Evolutionary conservation across 1,140 invertebrate genomes (phyloP).

Genomic region (Rhynchophorus ferrugineus): DNA sequence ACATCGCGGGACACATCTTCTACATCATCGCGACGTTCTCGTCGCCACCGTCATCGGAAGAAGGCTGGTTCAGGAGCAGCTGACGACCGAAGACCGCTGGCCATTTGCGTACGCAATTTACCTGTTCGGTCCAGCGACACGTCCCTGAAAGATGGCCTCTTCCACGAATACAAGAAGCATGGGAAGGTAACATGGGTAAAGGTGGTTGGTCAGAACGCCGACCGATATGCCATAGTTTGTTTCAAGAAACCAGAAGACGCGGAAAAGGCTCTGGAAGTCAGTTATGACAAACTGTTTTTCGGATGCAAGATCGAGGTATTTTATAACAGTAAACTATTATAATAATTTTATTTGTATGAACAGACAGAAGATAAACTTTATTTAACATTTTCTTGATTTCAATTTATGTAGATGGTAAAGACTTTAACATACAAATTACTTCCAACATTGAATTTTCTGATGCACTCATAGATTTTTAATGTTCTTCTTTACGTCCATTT

Average conservation of each 20-base stretch:
- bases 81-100: constrained; percentile 70
- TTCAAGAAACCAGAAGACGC: constrained; percentile 97
- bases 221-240: constrained; percentile 79
- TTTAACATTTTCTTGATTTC: too few relatives aligned
- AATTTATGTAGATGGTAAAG: too few relatives aligned
- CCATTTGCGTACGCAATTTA: constrained; percentile 87
- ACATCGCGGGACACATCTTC: constrained; percentile 37
- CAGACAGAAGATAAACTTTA: too few relatives aligned
- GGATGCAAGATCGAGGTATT: constrained; percentile 79
- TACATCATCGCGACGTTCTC: constrained; percentile 35
- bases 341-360: too few relatives aligned
- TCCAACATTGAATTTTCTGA: too few relatives aligned
- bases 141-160: constrained; percentile 92
- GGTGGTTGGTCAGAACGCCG: constrained; percentile 70
- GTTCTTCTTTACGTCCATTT: too few relatives aligned
- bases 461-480: too few relatives aligned
- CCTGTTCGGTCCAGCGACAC: constrained; percentile 84
- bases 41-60: constrained; percentile 28
- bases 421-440: too few relatives aligned
- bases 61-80: constrained; percentile 30
- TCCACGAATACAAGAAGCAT: constrained; percentile 98
- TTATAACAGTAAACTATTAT: neutral
- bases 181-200: constrained; percentile 95
- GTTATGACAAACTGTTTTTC: constrained; percentile 93
- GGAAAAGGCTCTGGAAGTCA: constrained; percentile 89